Conservation (phyloP, 2,888 invertebrate genomes). For the Adela reaumurella region DNA sequence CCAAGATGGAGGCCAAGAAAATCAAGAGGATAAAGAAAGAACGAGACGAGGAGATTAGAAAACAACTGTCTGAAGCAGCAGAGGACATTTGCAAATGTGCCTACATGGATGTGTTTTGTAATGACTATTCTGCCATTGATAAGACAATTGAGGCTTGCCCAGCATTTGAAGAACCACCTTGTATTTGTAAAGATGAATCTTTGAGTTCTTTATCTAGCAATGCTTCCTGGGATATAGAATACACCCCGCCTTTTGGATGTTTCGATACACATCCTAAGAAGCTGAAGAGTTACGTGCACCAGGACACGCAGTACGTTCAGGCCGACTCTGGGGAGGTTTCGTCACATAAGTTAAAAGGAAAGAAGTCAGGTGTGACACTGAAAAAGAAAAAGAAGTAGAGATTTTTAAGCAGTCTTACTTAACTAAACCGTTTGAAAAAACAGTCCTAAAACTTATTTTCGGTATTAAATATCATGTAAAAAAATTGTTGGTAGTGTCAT, state of each 20-base stretch:
- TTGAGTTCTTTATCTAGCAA: slow-evolving; percentile 51
- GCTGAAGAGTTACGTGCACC: slow-evolving; percentile 46
- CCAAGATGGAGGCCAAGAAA: slow-evolving; percentile 51
- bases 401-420: no score
- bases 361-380: slow-evolving; percentile 23
- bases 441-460: no score
- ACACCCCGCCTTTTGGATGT: slow-evolving; percentile 67
- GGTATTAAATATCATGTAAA: no score
- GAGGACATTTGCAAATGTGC: slow-evolving; percentile 49
- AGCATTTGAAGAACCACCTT: slow-evolving; percentile 42
- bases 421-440: no score
- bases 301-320: slow-evolving; percentile 59
- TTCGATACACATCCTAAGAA: slow-evolving; percentile 57
- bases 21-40: slow-evolving; percentile 54
- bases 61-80: slow-evolving; percentile 40
- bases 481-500: no score
- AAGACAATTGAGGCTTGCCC: slow-evolving; percentile 43
- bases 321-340: slow-evolving; percentile 47
- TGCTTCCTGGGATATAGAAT: slow-evolving; percentile 67
- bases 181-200: slow-evolving; percentile 36
- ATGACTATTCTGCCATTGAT: slow-evolving; percentile 41
- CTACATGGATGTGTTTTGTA: slow-evolving; percentile 49
- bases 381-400: slow-evolving; percentile 20
- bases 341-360: slow-evolving; percentile 21
- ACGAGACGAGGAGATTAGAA: slow-evolving; percentile 48